phyloP scores from a whole-genome alignment of 2,888 invertebrate genomes.

The Torymus aiolomorphi region DNA sequence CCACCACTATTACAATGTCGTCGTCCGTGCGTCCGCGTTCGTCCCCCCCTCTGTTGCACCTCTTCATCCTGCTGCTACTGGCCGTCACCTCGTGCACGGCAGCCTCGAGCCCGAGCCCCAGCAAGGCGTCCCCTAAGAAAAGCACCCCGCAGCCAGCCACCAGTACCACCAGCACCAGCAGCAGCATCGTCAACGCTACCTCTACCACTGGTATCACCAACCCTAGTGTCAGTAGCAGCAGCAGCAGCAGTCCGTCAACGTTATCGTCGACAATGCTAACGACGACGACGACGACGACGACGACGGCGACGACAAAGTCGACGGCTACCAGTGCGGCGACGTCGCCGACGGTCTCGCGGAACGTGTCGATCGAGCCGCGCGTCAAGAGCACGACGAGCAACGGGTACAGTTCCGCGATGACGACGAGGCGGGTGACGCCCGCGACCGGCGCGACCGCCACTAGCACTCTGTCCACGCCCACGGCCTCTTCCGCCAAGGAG shows the following conservation, averaged over 20 bases:
- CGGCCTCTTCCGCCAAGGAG: slow-evolving; percentile 69
- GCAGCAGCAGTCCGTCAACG: not conserved
- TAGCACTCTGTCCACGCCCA: slow-evolving; percentile 59
- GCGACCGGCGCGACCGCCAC: slow-evolving; percentile 35
- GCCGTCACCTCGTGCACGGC: too few relatives aligned
- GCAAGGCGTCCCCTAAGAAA: too few relatives aligned
- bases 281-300: slow-evolving; percentile 53
- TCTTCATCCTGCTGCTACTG: too few relatives aligned
- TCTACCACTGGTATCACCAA: not conserved
- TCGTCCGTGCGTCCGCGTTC: too few relatives aligned
- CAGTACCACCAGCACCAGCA: too few relatives aligned
- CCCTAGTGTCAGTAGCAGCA: slow-evolving; percentile 32
- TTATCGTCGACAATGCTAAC: not conserved
- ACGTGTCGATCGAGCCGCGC: slow-evolving; percentile 59
- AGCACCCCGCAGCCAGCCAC: too few relatives aligned
- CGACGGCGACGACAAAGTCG: not conserved
- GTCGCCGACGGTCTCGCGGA: slow-evolving; percentile 65
- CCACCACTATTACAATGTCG: too few relatives aligned
- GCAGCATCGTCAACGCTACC: slow-evolving; percentile 4
- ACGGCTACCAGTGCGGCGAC: slow-evolving; percentile 61
- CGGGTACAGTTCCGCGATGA: slow-evolving; percentile 60
- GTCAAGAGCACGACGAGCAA: slow-evolving; percentile 57
- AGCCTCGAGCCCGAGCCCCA: too few relatives aligned
- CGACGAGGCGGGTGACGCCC: slow-evolving; percentile 49
- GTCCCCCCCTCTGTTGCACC: too few relatives aligned